Evolutionary conservation across 2,888 invertebrate species (phyloP), one percentile per base, ranked within the genome.

Genomic region (Spisula subtruncata): DNA sequence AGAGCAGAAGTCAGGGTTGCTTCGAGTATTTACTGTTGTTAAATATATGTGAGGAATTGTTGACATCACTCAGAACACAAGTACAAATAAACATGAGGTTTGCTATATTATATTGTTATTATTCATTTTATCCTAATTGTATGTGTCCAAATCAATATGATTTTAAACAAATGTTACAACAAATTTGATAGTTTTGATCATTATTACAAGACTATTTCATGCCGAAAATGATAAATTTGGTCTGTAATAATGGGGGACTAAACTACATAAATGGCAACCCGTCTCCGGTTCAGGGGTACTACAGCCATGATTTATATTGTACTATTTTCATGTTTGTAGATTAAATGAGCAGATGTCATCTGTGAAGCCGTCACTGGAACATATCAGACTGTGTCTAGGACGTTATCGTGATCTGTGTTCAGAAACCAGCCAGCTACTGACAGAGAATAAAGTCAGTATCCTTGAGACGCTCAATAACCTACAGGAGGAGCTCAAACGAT

Each of bases 1-100:
- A 91, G 75, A 91, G 81, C 86, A 75, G 91, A 48, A 86, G 86
- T 46, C 85, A 89, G 35, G 89, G 88, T 0, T 91, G 93, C 66
- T 93, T 93, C 80, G 90, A 92, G 41, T 93, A 91, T 66, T 86
- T 94, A 41, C 79, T 94, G 2, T 48, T 93, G 66, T 89, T 92
- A 20, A 90, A 93, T 81, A 87, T 93, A 35, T 93, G 93, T 20
- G 89, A 85, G 56, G 89, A 92, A 48, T 81, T 92, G 12, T 41
- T 89, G 41, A 66, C 85, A 20, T 60, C 83, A 8, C 10, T 89
- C 18, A 83, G 71, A 83, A 41, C 51, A 4, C 85, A 85, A 48
- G 32, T 66, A 16, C 32, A 51, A 29, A 18, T 85, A 20, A 83
- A 79, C 60, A 35, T 35, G 25, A 88, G 87, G 87, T 88, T 79